Base-by-base conservation (phyloP, 1,140 invertebrate genomes). In the Cyclina sinensis region DNA sequence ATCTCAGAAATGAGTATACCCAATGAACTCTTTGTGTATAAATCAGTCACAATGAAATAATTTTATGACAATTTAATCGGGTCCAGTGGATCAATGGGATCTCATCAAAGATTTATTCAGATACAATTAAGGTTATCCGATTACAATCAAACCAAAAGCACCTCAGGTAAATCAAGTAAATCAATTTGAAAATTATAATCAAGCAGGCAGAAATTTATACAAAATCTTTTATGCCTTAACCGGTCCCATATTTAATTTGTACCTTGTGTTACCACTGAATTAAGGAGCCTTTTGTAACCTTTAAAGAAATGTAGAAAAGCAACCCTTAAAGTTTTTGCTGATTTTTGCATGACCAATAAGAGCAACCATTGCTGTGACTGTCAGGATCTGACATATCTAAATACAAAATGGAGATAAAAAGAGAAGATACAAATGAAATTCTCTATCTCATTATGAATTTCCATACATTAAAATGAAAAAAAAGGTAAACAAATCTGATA, bases 11-110 rank as follows among this genome's bases (percentile, higher is more conserved):
- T 54, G 74, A 51, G 46, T 27, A 32, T 51, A 78, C 74, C 35
- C 48, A 24, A 30, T 78, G 74, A 82, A 82, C 80, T 46, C 39
- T 30, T 32, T 59, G 68, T 43, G 43, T 82, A 62, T 43, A 59
- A 82, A 30, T 59, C 57, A 65, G 80, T 51, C 79, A 81, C 59
- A 62, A 43, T 39, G 79, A 81, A 81, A 62, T 62, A 62, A 62
- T 84, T 84, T 84, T 84, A 84, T 84, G 82, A 84, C 82, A 73
- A 84, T 84, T 84, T 70, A 84, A 84, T 74, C 82, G 24, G 32
- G 39, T 73, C 65, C 59, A 54, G 16, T 54, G 65, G 82, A 84
- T 84, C 82, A 84, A 84, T 84, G 48, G 39, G 21, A 54, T 84
- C 82, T 70, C 82, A 84, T 84, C 82, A 84, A 48, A 84, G 82